Percentiles rank a stretch among this genome's conserved stretches.
Conservation (phyloP, 35 echinoderm and acorn worm species). For the Ptychodera flava region DNA sequence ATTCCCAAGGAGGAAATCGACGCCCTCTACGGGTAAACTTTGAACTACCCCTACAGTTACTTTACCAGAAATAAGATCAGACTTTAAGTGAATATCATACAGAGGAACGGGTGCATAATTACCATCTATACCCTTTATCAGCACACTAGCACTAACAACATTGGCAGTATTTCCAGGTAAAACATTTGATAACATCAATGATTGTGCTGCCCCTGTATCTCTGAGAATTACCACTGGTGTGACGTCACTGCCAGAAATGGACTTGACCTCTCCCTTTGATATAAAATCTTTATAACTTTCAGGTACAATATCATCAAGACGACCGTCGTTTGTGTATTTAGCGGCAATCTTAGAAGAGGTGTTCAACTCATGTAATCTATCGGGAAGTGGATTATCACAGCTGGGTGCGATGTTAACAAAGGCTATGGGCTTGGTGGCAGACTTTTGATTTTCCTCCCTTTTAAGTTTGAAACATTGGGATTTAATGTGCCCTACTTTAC, state of each 20-base stretch:
- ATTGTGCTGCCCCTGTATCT: constrained; percentile 12
- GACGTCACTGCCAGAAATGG: background rate
- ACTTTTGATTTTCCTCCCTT: no score
- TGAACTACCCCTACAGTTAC: constrained; percentile 14
- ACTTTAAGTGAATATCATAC: constrained; percentile 15
- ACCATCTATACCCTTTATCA: constrained; percentile 3
- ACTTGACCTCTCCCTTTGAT: background rate
- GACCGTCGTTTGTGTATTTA: no score
- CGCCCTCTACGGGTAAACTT: background rate
- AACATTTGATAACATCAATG: constrained; percentile 1
- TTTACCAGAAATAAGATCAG: constrained; percentile 13
- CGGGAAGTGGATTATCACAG: no score
- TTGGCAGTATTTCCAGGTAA: background rate
- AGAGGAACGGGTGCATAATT: constrained; percentile 4
- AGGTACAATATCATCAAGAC: no score
- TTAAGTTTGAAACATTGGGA: no score
- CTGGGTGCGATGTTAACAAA: no score
- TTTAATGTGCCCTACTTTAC: no score
- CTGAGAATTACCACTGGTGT: background rate
- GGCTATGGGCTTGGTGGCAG: no score
- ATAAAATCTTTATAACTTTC: background rate
- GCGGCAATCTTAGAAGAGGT: no score
- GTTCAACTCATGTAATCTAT: no score
- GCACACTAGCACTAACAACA: background rate
- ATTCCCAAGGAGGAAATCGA: background rate